Evolutionary conservation across 2,888 invertebrate genomes (phyloP), one percentile per base, ranked within the genome.

Genomic region (Aphodius granarius): DNA sequence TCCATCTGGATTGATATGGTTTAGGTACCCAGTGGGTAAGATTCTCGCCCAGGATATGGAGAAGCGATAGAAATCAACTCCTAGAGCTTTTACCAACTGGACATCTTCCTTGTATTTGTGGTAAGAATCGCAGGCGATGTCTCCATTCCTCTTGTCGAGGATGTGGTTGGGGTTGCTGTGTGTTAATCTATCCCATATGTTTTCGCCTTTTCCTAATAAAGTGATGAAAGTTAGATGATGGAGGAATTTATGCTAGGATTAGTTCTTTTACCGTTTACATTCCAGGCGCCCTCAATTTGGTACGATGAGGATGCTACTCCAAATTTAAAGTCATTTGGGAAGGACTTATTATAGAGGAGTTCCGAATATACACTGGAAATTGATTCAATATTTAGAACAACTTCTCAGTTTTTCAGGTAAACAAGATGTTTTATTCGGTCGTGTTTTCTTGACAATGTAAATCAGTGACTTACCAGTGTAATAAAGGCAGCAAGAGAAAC

Each of bases 11-110:
- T 92, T 93, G 66, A 93, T 86, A 74, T 82, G 86, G 85, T 90
- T 89, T 77, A 87, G 84, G 13, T 88, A 85, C 5, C 92, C 93
- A 70, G 86, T 88, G 0, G 92, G 92, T 76, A 93, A 84, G 68
- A 93, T 87, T 65, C 93, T 87, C 0, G 92, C 85, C 93, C 93
- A 93, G 0, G 92, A 90, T 9, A 91, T 82, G 0, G 91, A 91
- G 80, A 91, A 89, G 17, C 86, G 86, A 82, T 91, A 91, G 84
- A 89, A 90, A 72, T 83, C 75, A 18, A 83, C 83, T 19, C 81
- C 81, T 3, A 84, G 72, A 18, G 79, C 64, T 73, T 82, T 83
- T 5, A 84, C 70, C 63, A 83, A 70, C 62, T 78, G 75, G 0
- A 84, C 77, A 71, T 84, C 84, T 71, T 81, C 80, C 75, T 81